Percentiles rank a stretch among this genome's conserved stretches.
These are phyloP conservation scores for Rostratula benghalensis DNA, from an alignment of 2,113 vertebrate species.

Conservation along the genomic window DNA sequence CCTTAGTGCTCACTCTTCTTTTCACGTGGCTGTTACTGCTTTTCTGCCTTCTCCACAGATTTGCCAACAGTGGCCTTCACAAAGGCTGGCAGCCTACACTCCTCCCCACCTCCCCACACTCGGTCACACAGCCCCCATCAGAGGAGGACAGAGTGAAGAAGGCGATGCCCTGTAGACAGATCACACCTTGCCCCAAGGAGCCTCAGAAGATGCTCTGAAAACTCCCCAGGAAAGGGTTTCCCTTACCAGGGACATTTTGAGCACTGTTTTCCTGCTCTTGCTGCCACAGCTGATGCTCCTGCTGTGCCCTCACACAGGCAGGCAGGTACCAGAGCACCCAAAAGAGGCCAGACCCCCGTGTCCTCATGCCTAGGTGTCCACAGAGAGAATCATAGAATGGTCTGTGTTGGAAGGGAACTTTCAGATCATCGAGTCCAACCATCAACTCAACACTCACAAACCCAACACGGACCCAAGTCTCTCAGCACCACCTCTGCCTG, in stretches of 20 bases:
- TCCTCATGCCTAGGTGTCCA: neutral
- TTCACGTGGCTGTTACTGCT: neutral
- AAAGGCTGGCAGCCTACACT: neutral
- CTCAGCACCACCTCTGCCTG: too few relatives aligned
- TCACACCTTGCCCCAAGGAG: neutral
- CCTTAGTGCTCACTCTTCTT: neutral
- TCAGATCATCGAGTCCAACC: too few relatives aligned
- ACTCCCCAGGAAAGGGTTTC: neutral
- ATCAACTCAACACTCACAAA: too few relatives aligned
- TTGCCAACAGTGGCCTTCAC: too few relatives aligned
- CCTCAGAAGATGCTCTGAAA: neutral
- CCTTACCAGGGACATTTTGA: neutral
- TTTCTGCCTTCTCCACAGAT: neutral
- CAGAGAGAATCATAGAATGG: neutral
- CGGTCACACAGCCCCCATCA: accelerated
- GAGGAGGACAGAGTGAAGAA: neutral
- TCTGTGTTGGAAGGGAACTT: too few relatives aligned
- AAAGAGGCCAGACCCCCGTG: accelerated
- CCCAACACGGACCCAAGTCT: too few relatives aligned
- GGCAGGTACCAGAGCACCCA: neutral
- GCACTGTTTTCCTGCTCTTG: neutral
- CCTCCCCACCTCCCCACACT: neutral
- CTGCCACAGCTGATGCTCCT: neutral
- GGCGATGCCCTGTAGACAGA: accelerated
- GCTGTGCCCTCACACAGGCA: neutral